Evolutionary conservation across 1,140 invertebrate genomes (phyloP).

Genomic region (Phortica variegata): DNA sequence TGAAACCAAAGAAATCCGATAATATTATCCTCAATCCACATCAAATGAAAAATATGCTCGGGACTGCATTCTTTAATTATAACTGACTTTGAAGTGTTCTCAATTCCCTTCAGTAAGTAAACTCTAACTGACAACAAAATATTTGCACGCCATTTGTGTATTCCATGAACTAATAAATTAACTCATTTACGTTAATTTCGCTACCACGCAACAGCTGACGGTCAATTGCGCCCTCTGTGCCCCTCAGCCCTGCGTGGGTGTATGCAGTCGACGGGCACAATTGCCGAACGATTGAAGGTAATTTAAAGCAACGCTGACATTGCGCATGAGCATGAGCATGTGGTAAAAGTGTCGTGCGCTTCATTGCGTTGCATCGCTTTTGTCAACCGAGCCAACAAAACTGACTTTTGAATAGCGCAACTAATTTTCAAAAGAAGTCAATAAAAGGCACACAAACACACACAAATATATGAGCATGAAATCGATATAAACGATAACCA

Average conservation of each 20-base stretch:
- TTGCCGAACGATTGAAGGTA: conserved; percentile 47
- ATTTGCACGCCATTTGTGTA: no score
- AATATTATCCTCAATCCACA: no score
- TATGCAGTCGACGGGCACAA: conserved; percentile 28
- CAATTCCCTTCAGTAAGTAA: no score
- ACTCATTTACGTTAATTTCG: conserved; percentile 52
- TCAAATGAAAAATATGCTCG: no score
- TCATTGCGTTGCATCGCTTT: no score
- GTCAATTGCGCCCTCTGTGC: conserved; percentile 1
- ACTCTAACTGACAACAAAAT: no score
- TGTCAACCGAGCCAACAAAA: no score
- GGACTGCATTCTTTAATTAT: no score
- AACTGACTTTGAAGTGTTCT: no score
- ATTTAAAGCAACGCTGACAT: conserved; percentile 34
- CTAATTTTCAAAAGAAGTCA: conserved; percentile 47
- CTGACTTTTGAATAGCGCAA: conserved; percentile 39
- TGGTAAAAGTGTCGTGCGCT: no score
- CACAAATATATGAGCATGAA: conserved; percentile 4
- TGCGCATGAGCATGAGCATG: conserved; percentile 8
- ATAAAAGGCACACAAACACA: conserved; percentile 22
- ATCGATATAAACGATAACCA: conserved; percentile 49
- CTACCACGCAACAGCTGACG: conserved; percentile 23
- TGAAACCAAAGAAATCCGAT: no score
- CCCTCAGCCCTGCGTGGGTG: no score
- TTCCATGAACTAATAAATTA: conserved; percentile 45